A percentile compares a stretch with the other conserved stretches of the same genome.
Evolutionary conservation across 92 coral and sea anemone genomes (phyloP).

Genomic region (Plumapathes pennacea): DNA sequence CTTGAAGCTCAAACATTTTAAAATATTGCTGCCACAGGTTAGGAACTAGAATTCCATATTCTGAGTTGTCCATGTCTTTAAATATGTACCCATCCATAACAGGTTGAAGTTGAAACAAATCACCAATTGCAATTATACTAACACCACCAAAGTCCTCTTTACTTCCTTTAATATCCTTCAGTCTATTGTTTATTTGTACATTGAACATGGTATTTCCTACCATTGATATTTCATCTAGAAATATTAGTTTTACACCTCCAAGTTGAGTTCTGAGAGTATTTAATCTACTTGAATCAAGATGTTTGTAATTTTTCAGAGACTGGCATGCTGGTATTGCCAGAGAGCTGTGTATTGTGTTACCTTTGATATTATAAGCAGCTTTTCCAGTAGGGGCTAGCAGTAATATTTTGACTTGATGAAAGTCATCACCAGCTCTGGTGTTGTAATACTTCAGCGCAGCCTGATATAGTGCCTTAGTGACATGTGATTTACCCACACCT

Average conservation of each 20-base stretch:
- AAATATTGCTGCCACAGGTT: constrained; percentile 12
- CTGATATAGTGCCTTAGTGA: constrained; percentile 60
- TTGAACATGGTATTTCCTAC: constrained; percentile 67
- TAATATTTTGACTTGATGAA: constrained; percentile 34
- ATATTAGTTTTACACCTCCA: constrained; percentile 44
- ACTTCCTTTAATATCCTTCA: constrained; percentile 51
- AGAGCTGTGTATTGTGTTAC: constrained; percentile 51
- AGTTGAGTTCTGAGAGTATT: constrained; percentile 55
- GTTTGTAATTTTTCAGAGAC: constrained; percentile 38
- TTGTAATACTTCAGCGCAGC: constrained; percentile 55
- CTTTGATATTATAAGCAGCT: constrained; percentile 35
- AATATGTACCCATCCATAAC: constrained; percentile 70
- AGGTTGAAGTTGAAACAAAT: constrained; percentile 50
- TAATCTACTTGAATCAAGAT: constrained; percentile 61
- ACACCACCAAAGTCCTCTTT: constrained; percentile 51
- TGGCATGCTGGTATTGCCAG: constrained; percentile 57
- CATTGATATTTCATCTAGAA: constrained; percentile 66
- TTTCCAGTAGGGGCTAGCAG: constrained; percentile 56
- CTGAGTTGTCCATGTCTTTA: constrained; percentile 47
- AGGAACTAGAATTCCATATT: constrained; percentile 65
- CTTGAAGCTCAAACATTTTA: constrained; percentile 42
- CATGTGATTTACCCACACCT: constrained; percentile 66
- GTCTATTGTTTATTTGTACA: constrained; percentile 54
- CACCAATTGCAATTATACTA: constrained; percentile 57
- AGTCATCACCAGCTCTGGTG: constrained; percentile 41